Evolutionary conservation across 2,888 invertebrate genomes (phyloP), one percentile per base, ranked within the genome.

Genomic region (Gandaritis pyraliata): DNA sequence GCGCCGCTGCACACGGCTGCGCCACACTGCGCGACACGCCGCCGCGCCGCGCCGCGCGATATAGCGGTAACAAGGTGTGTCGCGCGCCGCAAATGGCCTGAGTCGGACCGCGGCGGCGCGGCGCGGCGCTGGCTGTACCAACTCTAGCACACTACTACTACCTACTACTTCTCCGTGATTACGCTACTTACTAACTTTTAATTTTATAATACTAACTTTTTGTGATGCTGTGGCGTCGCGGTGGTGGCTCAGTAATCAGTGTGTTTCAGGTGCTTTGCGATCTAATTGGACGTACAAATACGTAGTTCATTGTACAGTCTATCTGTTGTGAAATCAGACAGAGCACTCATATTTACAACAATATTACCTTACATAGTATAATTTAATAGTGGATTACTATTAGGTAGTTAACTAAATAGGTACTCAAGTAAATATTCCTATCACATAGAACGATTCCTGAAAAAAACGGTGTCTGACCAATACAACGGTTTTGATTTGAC

Each of bases 1-100:
- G 69, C 62, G 57, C 55, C 66, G 70, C 69, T 56, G 43, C 61
- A 52, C 61, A 47, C 61, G 56, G 69, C 65, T 64, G 58, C 69
- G 70, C 72, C 16, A 58, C 59, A 59, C 53, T 48, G 36, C 41
- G 39, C 64, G 60, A 64, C 16, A 55, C 64, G 69, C 61, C 23
- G 23, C 23, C 2, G 47, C 63, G 70, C 67, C 52, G 59, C 67
- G 67, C 73, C 75, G 76, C 80, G 81, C 71, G 66, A 77, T 79
- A 73, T 75, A 71, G 72, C 69, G 65, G 77, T 78, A 83, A 84
- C 83, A 75, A 83, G 83, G 76, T 83, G 84, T 80, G 72, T 70
- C 80, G 75, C 72, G 60, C 58, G 70, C 68, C 64, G 67, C 70
- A 73, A 77, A 78, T 77, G 79, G 75, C 73, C 73, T 73, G 80